Evolutionary conservation across 1,140 invertebrate species (phyloP), one percentile per base, ranked within the genome.

Genomic region (Triops longicaudatus): DNA sequence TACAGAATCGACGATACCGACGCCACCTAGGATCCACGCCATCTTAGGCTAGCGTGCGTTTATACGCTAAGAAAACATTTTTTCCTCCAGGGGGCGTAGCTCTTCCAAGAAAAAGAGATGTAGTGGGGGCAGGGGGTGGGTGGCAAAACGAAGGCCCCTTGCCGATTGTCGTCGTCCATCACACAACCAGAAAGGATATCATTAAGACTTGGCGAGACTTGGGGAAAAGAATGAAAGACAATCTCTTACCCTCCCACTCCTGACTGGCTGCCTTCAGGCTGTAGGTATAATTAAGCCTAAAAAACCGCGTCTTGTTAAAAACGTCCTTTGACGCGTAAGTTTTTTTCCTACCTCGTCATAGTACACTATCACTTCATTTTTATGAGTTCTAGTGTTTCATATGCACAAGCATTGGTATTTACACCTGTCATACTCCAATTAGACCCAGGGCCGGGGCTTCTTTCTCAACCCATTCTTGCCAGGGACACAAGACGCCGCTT

Each of bases 391-490:
- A 1, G 50, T 22, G 14, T 2, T 63, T 1, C 17, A n/a, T 22
- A 0, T 22, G 11, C 50, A 1, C 50, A 17, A 22, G 50, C 50
- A 17, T 63, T 63, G 50, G 50, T 22, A 63, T 63, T 63, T 63
- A 63, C 50, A 63, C n/a, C 50, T 63, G 50, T 63, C 50, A 22
- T 63, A 63, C 50, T 63, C 50, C 50, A 63, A 63, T 63, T 63
- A 63, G 50, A 63, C 14, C 10, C 50, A 4, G 50, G 22, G 50
- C 22, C 14, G 50, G 31, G 2, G 50, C 17, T 63, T 22, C 22
- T 10, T 63, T 63, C 50, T n/a, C n/a, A 63, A 17, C 50, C 50
- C 50, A 63, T 63, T n/a, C 50, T 9, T 63, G 50, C 50, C 22
- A 63, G 17, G 14, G 50, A 63, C 50, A 63, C 17, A n/a, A 17